Evolutionary conservation across 1,140 invertebrate species (phyloP).

Genomic region (Wiebesia pumilae): DNA sequence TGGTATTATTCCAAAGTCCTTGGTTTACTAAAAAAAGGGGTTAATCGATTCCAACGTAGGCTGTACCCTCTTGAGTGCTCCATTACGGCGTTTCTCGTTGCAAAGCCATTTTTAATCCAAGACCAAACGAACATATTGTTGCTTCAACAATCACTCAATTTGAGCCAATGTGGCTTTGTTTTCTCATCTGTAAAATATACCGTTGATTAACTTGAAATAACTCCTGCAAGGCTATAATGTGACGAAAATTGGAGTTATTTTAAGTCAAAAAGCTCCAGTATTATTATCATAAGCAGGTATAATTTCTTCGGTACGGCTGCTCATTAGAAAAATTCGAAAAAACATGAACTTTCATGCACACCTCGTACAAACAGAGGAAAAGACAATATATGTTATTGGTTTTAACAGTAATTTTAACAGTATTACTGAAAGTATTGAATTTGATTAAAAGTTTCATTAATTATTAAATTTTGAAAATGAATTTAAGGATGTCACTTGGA

Average conservation of each 20-base stretch:
- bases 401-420: not conserved
- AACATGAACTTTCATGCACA: not conserved
- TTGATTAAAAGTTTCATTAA: no score
- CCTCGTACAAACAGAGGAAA: constrained; percentile 11
- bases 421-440: not conserved
- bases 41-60: not conserved
- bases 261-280: no score
- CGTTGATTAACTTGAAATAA: no score
- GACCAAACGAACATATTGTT: not conserved
- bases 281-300: no score
- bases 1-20: not conserved
- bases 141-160: not conserved
- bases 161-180: no score
- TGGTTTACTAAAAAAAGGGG: not conserved
- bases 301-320: no score
- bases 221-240: no score
- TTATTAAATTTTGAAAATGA: not conserved
- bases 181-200: no score
- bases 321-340: no score
- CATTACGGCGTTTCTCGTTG: no score
- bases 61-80: not conserved
- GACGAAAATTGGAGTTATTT: no score
- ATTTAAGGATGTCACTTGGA: not conserved
- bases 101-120: no score
- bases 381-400: not conserved